A percentile compares a stretch with the other conserved stretches of the same genome.
Conservation (phyloP, 2,113 vertebrate genomes). For the Grantiella picta region DNA sequence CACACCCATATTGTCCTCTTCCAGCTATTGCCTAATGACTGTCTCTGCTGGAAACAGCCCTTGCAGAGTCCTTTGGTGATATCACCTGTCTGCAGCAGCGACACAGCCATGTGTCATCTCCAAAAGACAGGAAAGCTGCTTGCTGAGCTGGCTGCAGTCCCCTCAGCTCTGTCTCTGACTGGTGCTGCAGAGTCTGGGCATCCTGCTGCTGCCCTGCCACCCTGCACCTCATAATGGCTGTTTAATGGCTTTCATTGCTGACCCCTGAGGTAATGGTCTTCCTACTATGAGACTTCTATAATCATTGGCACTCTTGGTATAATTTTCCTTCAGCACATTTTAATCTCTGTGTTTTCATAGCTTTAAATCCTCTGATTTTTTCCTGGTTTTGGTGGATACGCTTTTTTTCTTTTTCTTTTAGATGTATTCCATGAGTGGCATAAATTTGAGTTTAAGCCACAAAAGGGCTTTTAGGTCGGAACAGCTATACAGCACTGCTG, state of each 20-base stretch:
- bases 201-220: rapidly evolving
- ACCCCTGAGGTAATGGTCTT: neutral
- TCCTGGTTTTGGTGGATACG: neutral
- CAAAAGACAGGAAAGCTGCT: neutral
- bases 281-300: rapidly evolving
- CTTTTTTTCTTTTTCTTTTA: neutral
- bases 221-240: rapidly evolving
- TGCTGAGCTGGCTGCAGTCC: neutral
- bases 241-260: neutral
- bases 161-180: neutral
- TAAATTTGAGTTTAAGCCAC: neutral
- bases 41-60: neutral
- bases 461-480: neutral
- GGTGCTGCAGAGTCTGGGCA: neutral
- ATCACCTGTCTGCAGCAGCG: neutral
- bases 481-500: neutral
- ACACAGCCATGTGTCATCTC: neutral
- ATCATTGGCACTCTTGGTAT: neutral
- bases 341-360: neutral
- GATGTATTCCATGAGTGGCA: neutral
- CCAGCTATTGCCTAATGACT: neutral
- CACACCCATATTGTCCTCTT: neutral
- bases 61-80: neutral
- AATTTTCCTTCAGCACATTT: neutral
- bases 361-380: neutral